A percentile compares a stretch with the other conserved stretches of the same genome.
These are phyloP conservation scores for Ammodytes dubius DNA, from an alignment of 2,113 vertebrate species.

Conservation along the genomic window DNA sequence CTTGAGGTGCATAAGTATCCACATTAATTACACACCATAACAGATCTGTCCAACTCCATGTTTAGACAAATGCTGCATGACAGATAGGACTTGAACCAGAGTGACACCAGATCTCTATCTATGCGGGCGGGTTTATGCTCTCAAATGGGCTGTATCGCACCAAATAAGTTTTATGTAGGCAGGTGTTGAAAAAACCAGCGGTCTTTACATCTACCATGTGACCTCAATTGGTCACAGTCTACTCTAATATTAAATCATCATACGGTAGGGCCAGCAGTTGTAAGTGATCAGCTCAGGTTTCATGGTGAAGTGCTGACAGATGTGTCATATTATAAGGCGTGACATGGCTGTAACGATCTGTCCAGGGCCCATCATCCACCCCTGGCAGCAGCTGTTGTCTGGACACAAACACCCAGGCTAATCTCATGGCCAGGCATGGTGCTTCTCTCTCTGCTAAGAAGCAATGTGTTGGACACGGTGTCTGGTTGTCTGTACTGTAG, in stretches of 20 bases:
- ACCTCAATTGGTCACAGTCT: conserved; percentile 6
- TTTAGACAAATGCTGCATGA: conserved; percentile 13
- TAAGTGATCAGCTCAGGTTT: conserved; percentile 65
- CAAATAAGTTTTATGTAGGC: not conserved
- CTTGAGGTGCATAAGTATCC: conserved; percentile 16
- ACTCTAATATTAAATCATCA: conserved; percentile 33
- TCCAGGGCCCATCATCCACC: conserved; percentile 29
- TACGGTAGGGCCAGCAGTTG: conserved; percentile 35
- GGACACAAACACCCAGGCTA: conserved; percentile 46
- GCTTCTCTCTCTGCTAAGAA: conserved; percentile 54
- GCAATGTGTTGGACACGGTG: conserved; percentile 68
- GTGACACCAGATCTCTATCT: conserved; percentile 19
- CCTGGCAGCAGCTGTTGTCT: conserved; percentile 79
- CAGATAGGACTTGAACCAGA: conserved; percentile 1
- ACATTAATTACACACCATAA: conserved; percentile 42
- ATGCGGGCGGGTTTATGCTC: not conserved
- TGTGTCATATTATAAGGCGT: conserved; percentile 73
- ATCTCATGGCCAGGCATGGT: conserved; percentile 47
- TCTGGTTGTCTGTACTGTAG: conserved; percentile 60
- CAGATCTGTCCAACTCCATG: conserved; percentile 37
- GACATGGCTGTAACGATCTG: conserved; percentile 43
- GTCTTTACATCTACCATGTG: not conserved
- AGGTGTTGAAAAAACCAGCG: not conserved
- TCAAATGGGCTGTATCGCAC: not conserved
- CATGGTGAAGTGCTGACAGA: conserved; percentile 69